phyloP scores from a whole-genome alignment of 2,113 vertebrate genomes.

The Geococcyx californianus region DNA sequence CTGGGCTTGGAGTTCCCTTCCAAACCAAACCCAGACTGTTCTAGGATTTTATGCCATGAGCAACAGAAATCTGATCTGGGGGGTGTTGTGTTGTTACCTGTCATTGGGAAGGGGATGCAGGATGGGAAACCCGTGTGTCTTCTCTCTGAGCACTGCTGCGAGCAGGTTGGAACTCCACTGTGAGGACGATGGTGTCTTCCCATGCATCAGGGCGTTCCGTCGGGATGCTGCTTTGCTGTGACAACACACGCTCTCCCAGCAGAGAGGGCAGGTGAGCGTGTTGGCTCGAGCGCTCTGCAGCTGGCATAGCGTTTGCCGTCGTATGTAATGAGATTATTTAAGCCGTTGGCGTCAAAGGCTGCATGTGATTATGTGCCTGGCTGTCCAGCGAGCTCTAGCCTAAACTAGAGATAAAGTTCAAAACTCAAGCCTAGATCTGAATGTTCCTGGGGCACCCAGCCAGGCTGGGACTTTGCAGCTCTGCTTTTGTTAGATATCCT shows the following conservation, averaged over 20 bases:
- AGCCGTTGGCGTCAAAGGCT: not conserved
- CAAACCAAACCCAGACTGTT: too few relatives aligned
- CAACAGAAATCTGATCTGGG: not conserved
- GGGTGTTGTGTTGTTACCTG: not conserved
- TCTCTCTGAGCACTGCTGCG: not conserved
- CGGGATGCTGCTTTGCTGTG: not conserved
- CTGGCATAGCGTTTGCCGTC: not conserved
- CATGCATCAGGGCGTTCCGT: accelerated
- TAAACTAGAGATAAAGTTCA: constrained; percentile 13
- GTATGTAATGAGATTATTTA: constrained; percentile 41
- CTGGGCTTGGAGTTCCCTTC: too few relatives aligned
- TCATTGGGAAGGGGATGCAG: not conserved
- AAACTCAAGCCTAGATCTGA: constrained; percentile 2
- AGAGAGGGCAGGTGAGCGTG: not conserved
- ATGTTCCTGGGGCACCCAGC: constrained; percentile 26
- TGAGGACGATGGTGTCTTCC: not conserved
- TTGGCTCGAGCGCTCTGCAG: not conserved
- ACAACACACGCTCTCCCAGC: accelerated
- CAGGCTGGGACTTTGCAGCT: constrained; percentile 15
- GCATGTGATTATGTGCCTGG: constrained; percentile 10
- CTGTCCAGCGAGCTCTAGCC: constrained; percentile 1
- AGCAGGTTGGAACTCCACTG: not conserved
- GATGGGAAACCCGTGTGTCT: not conserved
- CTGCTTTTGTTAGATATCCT: not conserved
- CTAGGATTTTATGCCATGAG: not conserved